A percentile compares a stretch with the other conserved stretches of the same genome.
Conservation (phyloP, 2,888 invertebrate genomes). For the Vannuccia rotundouncinata region DNA sequence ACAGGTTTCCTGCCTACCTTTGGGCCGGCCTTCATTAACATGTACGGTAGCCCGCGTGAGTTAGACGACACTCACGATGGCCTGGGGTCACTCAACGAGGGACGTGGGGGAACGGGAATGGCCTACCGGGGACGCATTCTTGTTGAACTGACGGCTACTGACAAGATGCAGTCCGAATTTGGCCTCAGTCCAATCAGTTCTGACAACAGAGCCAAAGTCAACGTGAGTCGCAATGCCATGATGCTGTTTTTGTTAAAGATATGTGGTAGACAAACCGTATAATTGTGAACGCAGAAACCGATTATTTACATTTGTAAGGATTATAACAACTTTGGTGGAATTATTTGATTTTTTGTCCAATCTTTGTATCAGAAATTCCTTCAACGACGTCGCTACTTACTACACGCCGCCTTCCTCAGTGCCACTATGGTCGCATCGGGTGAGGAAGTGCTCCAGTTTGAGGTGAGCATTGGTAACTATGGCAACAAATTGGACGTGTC, state of each 20-base stretch:
- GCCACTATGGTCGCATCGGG: conserved; percentile 56
- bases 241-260: too few relatives aligned
- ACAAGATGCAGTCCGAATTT: conserved; percentile 47
- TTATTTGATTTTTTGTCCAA: too few relatives aligned
- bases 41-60: conserved; percentile 58
- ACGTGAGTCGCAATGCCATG: too few relatives aligned
- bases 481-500: conserved; percentile 59
- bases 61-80: conserved; percentile 55
- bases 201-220: too few relatives aligned
- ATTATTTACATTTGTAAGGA: too few relatives aligned
- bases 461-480: conserved; percentile 59
- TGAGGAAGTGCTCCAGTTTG: conserved; percentile 58
- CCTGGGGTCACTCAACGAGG: conserved; percentile 55
- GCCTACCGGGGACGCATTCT: conserved; percentile 58
- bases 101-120: conserved; percentile 58
- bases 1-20: conserved; percentile 58
- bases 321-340: too few relatives aligned
- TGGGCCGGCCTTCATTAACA: conserved; percentile 58
- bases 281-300: too few relatives aligned
- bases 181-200: too few relatives aligned
- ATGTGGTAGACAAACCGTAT: too few relatives aligned
- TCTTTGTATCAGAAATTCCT: conserved; percentile 56
- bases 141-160: conserved; percentile 54
- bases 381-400: conserved; percentile 55
- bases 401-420: conserved; percentile 57